Conservation (phyloP, 2,888 invertebrate species). For the Baronia brevicornis region DNA sequence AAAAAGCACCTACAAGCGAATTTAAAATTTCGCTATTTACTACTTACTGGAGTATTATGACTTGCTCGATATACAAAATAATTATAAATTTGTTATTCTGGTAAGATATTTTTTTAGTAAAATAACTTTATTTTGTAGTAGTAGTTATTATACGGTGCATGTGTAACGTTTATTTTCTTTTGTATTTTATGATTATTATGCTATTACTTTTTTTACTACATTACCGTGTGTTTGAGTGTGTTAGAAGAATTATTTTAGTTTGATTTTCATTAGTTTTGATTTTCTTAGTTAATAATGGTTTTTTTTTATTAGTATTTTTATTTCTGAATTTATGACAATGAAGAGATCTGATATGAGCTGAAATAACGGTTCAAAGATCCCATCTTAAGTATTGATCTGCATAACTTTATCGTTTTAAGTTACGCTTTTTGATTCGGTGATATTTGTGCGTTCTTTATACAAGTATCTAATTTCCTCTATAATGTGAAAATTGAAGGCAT, state of each 20-base stretch:
- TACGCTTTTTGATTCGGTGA: constrained; percentile 58
- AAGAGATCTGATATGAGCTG: constrained; percentile 74
- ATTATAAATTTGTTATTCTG: constrained; percentile 71
- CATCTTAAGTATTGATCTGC: constrained; percentile 60
- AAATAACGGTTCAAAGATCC: constrained; percentile 34
- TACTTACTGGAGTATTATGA: constrained; percentile 65
- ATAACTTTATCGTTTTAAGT: constrained; percentile 49
- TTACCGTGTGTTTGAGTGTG: constrained; percentile 73
- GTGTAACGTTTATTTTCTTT: constrained; percentile 60
- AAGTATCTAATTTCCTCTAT: constrained; percentile 26
- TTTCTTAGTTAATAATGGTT: constrained; percentile 68
- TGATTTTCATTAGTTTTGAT: constrained; percentile 63
- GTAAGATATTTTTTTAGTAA: constrained; percentile 72
- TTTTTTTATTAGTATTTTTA: constrained; percentile 70
- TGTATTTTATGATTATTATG: constrained; percentile 65
- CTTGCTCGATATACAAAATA: constrained; percentile 63
- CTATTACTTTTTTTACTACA: constrained; percentile 63
- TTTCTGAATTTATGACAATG: constrained; percentile 76
- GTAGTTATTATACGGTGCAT: constrained; percentile 72
- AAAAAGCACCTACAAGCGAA: constrained; percentile 27
- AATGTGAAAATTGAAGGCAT: constrained; percentile 54
- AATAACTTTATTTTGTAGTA: constrained; percentile 68
- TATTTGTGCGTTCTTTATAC: constrained; percentile 51
- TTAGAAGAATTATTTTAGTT: constrained; percentile 74
- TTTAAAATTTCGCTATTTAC: constrained; percentile 34